Evolutionary conservation across 2,113 vertebrate species (phyloP), one percentile per base, ranked within the genome.

Genomic region (Lycocorax pyrrhopterus): DNA sequence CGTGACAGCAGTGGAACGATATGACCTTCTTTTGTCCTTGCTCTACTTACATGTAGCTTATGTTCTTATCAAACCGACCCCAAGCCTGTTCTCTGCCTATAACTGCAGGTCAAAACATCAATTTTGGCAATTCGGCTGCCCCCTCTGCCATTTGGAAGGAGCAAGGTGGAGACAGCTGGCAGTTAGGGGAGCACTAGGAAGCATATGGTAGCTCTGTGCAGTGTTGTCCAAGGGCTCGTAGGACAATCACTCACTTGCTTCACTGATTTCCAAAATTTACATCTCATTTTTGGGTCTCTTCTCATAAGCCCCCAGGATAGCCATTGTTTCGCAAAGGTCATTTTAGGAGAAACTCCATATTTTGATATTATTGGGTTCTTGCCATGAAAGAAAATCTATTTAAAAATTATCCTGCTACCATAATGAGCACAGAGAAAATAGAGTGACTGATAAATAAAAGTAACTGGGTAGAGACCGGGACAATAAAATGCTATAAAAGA

Each of bases 181-280:
- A 90, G 95, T 96, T 96, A 96, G 84, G 89, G 84, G 66, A 97
- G 90, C 88, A 89, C 90, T 93, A 95, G 79, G 93, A 95, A 97
- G 90, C 92, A 95, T 96, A 96, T 96, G 96, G 94, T 88, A 86
- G 72, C 88, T 93, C 85, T 60, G 49, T 78, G 79, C 55, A 92
- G 56, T 22, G 68, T 53, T 92, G 92, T 93, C 85, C 88, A 96
- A 96, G 90, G 89, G 83, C 79, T 95, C 0, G 0, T 44, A 96
- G 88, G 93, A 93, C 88, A 94, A 90, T 71, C 64, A 64, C 78
- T 84, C 4, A 17, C 63, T 90, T 93, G 93, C 92, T 94, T 86
- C 90, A 93, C 59, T 84, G 85, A 53, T 92, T 80, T 93, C 68
- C 86, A 86, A 93, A 94, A 78, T 25, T 44, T 15, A 71, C 20